Evolutionary conservation across 2,113 vertebrate genomes (phyloP).

Genomic region (Saccopteryx leptura): DNA sequence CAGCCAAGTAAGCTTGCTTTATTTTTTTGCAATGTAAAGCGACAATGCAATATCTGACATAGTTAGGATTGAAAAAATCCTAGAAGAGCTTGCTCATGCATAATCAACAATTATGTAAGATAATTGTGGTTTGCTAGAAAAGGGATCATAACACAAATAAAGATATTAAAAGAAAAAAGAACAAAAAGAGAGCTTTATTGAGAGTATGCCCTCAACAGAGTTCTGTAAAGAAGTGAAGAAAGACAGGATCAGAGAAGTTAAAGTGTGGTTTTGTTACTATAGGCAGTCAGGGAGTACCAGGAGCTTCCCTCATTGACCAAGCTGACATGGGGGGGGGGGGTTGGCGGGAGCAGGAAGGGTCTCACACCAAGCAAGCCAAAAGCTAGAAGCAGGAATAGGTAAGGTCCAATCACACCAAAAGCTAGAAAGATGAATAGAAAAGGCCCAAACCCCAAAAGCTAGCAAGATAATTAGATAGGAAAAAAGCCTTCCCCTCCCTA

Average conservation of each 20-base stretch:
- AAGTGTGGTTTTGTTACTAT: neutral
- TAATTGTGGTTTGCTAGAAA: neutral
- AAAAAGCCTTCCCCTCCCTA: too few relatives aligned
- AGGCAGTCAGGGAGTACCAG: too few relatives aligned
- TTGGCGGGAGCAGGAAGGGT: too few relatives aligned
- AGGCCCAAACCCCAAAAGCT: too few relatives aligned
- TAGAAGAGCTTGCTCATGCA: neutral
- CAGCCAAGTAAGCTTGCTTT: neutral
- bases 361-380: too few relatives aligned
- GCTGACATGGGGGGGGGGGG: too few relatives aligned
- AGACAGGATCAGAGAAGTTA: neutral
- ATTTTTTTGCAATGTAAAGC: neutral
- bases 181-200: neutral
- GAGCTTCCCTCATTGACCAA: too few relatives aligned
- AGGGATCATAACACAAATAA: neutral
- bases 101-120: neutral
- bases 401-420: too few relatives aligned
- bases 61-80: conserved; percentile 26
- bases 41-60: neutral
- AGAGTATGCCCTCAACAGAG: neutral
- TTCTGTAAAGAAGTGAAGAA: neutral
- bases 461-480: too few relatives aligned
- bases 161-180: neutral
- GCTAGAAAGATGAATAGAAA: too few relatives aligned
- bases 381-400: too few relatives aligned